Percentiles rank a stretch among this genome's conserved stretches.
Evolutionary conservation across 64 coral and sea anemone species (phyloP).

Genomic region (Pachyseris speciosa): DNA sequence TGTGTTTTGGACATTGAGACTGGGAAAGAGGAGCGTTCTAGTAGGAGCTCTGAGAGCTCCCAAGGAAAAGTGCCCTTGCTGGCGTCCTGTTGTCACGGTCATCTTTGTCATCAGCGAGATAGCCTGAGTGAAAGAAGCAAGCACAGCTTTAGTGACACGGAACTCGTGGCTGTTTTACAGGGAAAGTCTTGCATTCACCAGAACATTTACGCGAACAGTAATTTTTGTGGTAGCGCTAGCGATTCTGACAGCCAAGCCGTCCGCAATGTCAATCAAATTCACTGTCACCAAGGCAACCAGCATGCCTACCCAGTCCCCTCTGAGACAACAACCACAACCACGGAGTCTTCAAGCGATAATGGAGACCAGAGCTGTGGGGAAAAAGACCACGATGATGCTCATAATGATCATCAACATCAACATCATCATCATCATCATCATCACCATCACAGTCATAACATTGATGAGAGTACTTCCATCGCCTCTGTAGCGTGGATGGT

Average conservation of each 20-base stretch:
- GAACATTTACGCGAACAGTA: background rate
- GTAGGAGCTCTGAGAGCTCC: background rate
- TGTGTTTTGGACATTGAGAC: slow-evolving; percentile 11
- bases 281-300: background rate
- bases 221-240: background rate
- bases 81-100: background rate
- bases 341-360: background rate
- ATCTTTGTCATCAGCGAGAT: background rate
- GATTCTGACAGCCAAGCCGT: background rate
- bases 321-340: background rate
- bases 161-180: background rate
- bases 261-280: background rate
- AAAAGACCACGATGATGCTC: background rate
- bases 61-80: slow-evolving; percentile 15
- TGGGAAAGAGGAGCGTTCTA: slow-evolving; percentile 8
- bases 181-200: slow-evolving; percentile 13
- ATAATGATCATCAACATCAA: slow-evolving; percentile 34
- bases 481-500: slow-evolving; percentile 99
- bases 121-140: background rate
- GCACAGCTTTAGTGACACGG: slow-evolving; percentile 41
- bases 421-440: slow-evolving; percentile 56
- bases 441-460: slow-evolving; percentile 73
- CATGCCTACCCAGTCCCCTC: background rate
- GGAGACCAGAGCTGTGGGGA: background rate
- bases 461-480: slow-evolving; percentile 71